Evolutionary conservation across 2,797 vertebrate genomes (phyloP), one percentile per base, ranked within the genome.

Genomic region (Adelosebastes latens): DNA sequence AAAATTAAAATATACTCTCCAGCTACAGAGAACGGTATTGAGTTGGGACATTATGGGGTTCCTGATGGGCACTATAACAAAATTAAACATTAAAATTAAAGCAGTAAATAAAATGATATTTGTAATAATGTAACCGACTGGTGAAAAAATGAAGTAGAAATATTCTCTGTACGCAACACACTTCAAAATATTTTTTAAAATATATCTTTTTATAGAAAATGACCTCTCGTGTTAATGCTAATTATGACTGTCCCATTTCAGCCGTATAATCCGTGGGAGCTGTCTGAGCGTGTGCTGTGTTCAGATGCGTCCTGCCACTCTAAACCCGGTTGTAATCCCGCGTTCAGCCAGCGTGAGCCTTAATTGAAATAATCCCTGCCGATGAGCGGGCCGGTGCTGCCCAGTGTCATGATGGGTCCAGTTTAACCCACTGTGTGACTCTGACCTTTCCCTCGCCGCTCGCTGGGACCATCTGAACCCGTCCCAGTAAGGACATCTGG

Each of bases 381-480:
- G 92, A 85, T 58, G 92, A 91, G 93, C 65, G 34, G 76, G 73
- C 56, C 72, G 53, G 81, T 20, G 73, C 79, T 32, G 85, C 92
- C 94, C 94, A 95, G 94, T 92, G 92, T 87, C 93, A 87, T 92
- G 94, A 95, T 94, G 94, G 94, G 92, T 91, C 94, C 94, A 95
- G 94, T 96, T 96, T 96, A 96, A 96, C 96, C 95, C 95, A 91
- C 95, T 88, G 93, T 95, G 95, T 94, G 95, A 94, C 93, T 89
- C 88, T 96, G 95, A 96, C 95, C 96, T 96, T 96, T 95, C 86
- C 86, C 90, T 89, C 85, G 90, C 93, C 80, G 83, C 95, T 95
- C 88, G 86, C 94, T 93, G 95, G 88, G 94, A 92, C 94, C 94
- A 95, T 94, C 95, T 94, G 94, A 95, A 93, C 86, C 86, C 78